phyloP scores from a whole-genome alignment of 2,797 vertebrate genomes.

The Xerus rutilus region DNA sequence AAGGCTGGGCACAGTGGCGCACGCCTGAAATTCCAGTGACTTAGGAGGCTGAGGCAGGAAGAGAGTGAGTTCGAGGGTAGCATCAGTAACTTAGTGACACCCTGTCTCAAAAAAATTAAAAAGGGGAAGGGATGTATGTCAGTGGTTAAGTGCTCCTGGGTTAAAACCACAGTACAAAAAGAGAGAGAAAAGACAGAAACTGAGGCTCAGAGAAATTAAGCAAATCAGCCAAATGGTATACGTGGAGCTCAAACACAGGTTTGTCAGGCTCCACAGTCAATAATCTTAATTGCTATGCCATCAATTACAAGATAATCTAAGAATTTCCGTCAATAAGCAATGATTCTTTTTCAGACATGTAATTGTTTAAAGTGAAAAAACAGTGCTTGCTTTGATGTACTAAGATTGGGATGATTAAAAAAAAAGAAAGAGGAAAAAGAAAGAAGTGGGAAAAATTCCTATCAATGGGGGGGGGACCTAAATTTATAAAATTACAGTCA shows the following conservation, averaged over 20 bases:
- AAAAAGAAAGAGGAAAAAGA: too few relatives aligned
- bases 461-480: background rate
- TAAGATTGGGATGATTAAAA: too few relatives aligned
- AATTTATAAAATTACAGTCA: conserved; percentile 29
- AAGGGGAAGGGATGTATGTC: too few relatives aligned
- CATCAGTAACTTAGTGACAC: too few relatives aligned
- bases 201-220: conserved; percentile 49
- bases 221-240: conserved; percentile 28
- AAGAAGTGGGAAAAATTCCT: background rate
- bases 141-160: too few relatives aligned
- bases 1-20: too few relatives aligned
- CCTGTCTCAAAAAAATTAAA: too few relatives aligned
- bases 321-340: conserved; percentile 26
- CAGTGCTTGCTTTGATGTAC: background rate
- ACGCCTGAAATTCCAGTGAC: too few relatives aligned
- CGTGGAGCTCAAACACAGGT: background rate
- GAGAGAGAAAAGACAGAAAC: too few relatives aligned
- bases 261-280: background rate
- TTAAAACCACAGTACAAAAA: too few relatives aligned
- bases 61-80: too few relatives aligned
- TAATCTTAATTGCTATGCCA: conserved; percentile 10
- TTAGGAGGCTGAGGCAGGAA: too few relatives aligned
- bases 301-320: conserved; percentile 22
- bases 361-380: conserved; percentile 45
- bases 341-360: background rate